Evolutionary conservation across 30 jellyfish, hydroid and myxozoan species (phyloP).

Genomic region (Pseudorhiza aurosa): DNA sequence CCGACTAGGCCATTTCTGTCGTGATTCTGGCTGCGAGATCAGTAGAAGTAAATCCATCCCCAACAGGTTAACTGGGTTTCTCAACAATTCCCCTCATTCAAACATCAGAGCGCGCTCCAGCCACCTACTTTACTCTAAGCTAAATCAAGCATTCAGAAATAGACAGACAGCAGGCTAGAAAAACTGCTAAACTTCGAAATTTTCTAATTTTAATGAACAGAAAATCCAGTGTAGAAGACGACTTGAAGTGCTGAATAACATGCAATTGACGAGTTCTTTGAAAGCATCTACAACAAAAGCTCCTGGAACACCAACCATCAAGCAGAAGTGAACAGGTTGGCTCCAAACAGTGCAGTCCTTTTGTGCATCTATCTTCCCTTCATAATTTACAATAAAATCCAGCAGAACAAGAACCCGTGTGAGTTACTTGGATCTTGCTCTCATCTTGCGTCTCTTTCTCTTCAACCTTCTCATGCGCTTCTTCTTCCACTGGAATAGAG

Average conservation of each 20-base stretch:
- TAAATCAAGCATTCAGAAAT: background rate
- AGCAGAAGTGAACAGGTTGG: background rate
- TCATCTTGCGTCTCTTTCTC: slow-evolving; percentile 76
- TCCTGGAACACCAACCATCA: background rate
- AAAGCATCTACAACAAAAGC: background rate
- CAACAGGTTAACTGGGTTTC: too few relatives aligned
- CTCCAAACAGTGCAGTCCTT: background rate
- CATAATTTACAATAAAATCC: background rate
- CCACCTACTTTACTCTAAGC: too few relatives aligned
- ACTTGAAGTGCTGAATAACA: background rate
- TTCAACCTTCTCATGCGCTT: slow-evolving; percentile 76
- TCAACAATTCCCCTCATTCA: too few relatives aligned
- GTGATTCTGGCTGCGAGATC: too few relatives aligned
- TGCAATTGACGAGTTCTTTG: background rate
- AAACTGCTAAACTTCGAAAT: background rate
- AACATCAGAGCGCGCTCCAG: too few relatives aligned
- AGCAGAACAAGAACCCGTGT: background rate
- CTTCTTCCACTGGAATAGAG: slow-evolving; percentile 62
- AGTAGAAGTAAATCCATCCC: too few relatives aligned
- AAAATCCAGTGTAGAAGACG: background rate
- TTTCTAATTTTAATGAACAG: background rate
- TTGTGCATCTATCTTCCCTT: background rate
- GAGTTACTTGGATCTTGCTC: slow-evolving; percentile 72
- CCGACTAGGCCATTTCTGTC: too few relatives aligned
- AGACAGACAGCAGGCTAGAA: background rate